Evolutionary conservation across 2,797 vertebrate species (phyloP).

Genomic region (Lepus oiostolus): DNA sequence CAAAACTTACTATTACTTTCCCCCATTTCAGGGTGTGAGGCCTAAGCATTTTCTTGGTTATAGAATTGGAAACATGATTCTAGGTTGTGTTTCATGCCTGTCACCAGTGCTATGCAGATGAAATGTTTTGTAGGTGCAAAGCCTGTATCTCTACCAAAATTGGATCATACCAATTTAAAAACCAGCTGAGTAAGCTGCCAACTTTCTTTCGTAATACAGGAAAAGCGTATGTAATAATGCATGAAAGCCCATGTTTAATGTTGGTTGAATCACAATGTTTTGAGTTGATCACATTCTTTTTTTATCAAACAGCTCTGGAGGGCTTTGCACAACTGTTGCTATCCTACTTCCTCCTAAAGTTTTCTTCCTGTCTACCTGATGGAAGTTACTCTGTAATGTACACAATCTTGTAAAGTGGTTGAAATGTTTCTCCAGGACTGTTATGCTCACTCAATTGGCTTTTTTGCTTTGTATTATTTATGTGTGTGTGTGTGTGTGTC

Average conservation of each 20-base stretch:
- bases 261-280: slow-evolving; percentile 13
- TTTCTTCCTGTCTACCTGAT: background rate
- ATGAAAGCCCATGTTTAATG: slow-evolving; percentile 2
- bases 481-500: background rate
- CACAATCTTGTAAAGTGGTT: background rate
- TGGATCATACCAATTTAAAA: background rate
- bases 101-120: background rate
- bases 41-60: slow-evolving; percentile 48
- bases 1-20: background rate
- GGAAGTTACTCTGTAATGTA: background rate
- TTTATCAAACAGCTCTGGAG: background rate
- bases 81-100: background rate
- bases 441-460: background rate
- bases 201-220: background rate
- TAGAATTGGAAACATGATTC: slow-evolving; percentile 24
- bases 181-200: background rate
- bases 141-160: background rate
- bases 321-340: background rate
- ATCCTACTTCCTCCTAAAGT: background rate
- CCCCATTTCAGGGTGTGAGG: background rate
- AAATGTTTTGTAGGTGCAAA: slow-evolving; percentile 4
- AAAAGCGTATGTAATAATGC: slow-evolving; percentile 31
- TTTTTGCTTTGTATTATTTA: no score
- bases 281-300: background rate
- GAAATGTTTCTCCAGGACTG: background rate